Conservation (phyloP, 2,888 invertebrate species). For the Chalcis sispes region DNA sequence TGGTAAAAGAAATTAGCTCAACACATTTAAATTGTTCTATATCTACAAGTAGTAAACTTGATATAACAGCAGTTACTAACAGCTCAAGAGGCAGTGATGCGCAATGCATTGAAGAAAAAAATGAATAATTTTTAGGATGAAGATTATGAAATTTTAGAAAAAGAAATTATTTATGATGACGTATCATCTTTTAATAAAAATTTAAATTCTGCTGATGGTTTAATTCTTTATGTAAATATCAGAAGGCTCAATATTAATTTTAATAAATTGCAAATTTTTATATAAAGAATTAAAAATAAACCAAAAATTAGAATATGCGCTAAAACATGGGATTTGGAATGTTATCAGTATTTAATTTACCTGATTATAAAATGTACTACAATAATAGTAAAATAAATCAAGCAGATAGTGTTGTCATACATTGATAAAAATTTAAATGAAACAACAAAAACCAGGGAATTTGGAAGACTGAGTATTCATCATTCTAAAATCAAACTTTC, state of each 20-base stretch:
- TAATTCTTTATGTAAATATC: slow-evolving; percentile 1
- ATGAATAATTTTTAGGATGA: too few species aligned
- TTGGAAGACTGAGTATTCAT: neutral
- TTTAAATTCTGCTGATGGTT: neutral
- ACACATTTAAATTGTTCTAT: too few species aligned
- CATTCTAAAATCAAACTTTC: neutral
- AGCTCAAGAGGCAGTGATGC: too few species aligned
- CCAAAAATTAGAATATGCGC: slow-evolving; percentile 11
- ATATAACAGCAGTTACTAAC: too few species aligned
- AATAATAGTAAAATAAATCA: slow-evolving; percentile 22
- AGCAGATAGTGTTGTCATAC: slow-evolving; percentile 14
- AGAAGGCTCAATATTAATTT: neutral
- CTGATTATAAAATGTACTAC: slow-evolving; percentile 18
- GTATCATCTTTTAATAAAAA: neutral
- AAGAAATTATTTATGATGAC: neutral
- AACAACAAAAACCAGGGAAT: neutral
- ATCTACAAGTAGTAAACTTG: too few species aligned
- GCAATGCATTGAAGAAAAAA: too few species aligned
- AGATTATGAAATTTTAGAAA: neutral
- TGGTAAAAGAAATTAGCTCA: too few species aligned
- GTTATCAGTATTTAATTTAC: neutral
- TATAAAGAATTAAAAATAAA: neutral
- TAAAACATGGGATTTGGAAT: neutral
- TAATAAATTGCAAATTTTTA: neutral
- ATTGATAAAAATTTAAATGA: slow-evolving; percentile 3